phyloP scores from a whole-genome alignment of 64 coral and sea anemone genomes.

The Montipora foliosa region DNA sequence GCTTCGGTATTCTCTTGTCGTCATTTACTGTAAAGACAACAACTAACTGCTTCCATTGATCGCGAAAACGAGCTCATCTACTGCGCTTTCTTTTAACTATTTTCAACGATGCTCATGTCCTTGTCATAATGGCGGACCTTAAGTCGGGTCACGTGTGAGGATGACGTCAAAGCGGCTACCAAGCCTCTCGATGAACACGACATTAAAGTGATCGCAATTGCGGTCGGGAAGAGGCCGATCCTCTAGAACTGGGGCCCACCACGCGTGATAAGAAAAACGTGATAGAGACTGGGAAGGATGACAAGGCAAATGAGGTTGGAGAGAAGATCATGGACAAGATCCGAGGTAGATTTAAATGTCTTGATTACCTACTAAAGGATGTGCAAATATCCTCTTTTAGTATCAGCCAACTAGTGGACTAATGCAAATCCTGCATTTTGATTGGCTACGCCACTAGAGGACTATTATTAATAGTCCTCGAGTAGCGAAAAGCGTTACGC shows the following conservation, averaged over 20 bases:
- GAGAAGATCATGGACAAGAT: slow-evolving; percentile 72
- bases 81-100: background rate
- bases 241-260: slow-evolving; percentile 51
- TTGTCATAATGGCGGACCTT: slow-evolving; percentile 82
- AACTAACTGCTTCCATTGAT: too few species aligned
- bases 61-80: too few species aligned
- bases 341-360: background rate
- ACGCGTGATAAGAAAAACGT: slow-evolving; percentile 69
- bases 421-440: too few species aligned
- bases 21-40: too few species aligned
- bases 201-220: slow-evolving; percentile 67
- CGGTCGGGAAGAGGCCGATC: slow-evolving; percentile 61
- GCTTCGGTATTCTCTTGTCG: too few species aligned
- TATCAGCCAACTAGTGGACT: too few species aligned
- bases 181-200: slow-evolving; percentile 57
- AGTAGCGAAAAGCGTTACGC: too few species aligned
- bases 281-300: slow-evolving; percentile 35
- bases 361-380: too few species aligned
- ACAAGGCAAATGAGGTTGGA: slow-evolving; percentile 49
- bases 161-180: slow-evolving; percentile 55
- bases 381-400: too few species aligned
- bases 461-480: too few species aligned
- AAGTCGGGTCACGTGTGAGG: slow-evolving; percentile 43
- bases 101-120: slow-evolving; percentile 41
- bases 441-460: too few species aligned